Evolutionary conservation across 2,797 vertebrate genomes (phyloP).

Genomic region (Orientallactaga sibirica): DNA sequence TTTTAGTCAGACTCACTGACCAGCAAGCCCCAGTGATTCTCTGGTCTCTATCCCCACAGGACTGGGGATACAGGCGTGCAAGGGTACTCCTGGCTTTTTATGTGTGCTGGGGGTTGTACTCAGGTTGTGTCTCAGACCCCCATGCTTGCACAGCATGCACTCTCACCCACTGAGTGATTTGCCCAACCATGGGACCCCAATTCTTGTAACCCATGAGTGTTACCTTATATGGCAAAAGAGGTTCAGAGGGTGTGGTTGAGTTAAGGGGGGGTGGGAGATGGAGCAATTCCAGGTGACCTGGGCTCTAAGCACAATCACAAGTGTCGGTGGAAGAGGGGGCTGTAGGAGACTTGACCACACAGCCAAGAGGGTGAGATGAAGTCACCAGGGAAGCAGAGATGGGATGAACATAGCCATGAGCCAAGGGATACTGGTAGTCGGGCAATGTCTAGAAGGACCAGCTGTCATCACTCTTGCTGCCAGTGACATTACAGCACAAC

Average conservation of each 20-base stretch:
- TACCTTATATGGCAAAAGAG: not conserved
- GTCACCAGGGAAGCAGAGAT: not conserved
- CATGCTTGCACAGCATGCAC: no score
- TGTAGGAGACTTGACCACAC: no score
- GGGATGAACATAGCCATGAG: not conserved
- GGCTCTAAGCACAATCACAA: not conserved
- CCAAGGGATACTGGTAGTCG: not conserved
- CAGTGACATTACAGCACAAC: rapidly evolving
- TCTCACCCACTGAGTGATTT: no score
- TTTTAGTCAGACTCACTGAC: no score
- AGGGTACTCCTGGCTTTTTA: no score
- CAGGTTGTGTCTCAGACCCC: no score
- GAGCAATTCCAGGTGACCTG: no score
- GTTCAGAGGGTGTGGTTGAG: not conserved
- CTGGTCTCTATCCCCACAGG: no score
- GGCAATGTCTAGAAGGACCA: rapidly evolving
- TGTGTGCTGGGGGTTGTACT: no score
- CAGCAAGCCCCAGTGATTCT: no score
- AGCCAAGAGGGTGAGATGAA: not conserved
- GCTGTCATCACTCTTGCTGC: not conserved
- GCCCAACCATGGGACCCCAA: not conserved
- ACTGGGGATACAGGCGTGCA: no score
- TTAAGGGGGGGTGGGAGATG: not conserved
- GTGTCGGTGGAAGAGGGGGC: no score
- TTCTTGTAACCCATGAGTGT: not conserved